Evolutionary conservation across 2,888 invertebrate species (phyloP).

Genomic region (Eudemis profundana): DNA sequence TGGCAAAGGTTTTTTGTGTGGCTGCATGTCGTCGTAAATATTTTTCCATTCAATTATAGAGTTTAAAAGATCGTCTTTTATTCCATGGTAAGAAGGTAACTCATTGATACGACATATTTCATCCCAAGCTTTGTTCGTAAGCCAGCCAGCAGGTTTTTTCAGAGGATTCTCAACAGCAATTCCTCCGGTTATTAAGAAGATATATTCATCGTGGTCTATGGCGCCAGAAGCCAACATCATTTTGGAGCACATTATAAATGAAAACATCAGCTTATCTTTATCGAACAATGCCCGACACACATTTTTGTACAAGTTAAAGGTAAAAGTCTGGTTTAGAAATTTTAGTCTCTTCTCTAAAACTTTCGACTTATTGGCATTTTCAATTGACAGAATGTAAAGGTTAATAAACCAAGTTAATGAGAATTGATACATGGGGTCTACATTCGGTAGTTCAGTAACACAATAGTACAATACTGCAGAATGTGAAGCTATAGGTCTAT

Average conservation of each 20-base stretch:
- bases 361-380: conserved; percentile 89
- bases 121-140: conserved; percentile 91
- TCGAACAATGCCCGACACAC: conserved; percentile 94
- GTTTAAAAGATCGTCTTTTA: conserved; percentile 82
- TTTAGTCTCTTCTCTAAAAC: conserved; percentile 88
- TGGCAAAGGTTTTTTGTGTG: conserved; percentile 87
- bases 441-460: conserved; percentile 92
- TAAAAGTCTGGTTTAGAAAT: conserved; percentile 90
- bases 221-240: conserved; percentile 85
- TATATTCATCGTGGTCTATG: conserved; percentile 86
- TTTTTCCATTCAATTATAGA: conserved; percentile 86
- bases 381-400: conserved; percentile 91
- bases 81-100: conserved; percentile 81
- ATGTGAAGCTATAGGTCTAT: conserved; percentile 91
- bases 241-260: conserved; percentile 91
- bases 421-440: conserved; percentile 96
- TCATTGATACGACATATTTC: conserved; percentile 89
- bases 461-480: conserved; percentile 93
- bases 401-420: conserved; percentile 95
- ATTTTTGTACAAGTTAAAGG: conserved; percentile 91
- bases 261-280: conserved; percentile 93
- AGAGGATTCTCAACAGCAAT: conserved; percentile 87
- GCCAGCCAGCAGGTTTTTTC: conserved; percentile 89
- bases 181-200: conserved; percentile 93
- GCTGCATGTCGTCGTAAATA: conserved; percentile 88